Evolutionary conservation across 2,797 vertebrate genomes (phyloP).

Genomic region (Mycteria americana): DNA sequence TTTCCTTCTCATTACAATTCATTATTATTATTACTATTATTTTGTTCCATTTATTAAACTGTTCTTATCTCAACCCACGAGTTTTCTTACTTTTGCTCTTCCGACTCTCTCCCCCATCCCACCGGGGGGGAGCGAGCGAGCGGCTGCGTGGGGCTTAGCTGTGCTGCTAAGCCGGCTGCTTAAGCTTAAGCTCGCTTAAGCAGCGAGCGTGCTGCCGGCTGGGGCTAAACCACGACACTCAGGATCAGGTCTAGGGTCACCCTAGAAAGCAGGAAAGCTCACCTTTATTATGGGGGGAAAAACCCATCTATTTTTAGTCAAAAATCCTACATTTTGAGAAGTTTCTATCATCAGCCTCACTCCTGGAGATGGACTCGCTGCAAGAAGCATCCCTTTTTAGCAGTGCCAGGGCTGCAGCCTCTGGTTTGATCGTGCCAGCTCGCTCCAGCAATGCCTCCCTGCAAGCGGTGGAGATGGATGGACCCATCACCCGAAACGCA

Average conservation of each 20-base stretch:
- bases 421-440: background rate
- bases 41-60: too few species aligned
- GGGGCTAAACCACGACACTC: too few species aligned
- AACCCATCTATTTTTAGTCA: accelerated
- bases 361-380: background rate
- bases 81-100: too few species aligned
- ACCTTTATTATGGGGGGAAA: accelerated
- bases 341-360: background rate
- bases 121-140: too few species aligned
- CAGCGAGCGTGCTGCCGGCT: too few species aligned
- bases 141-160: too few species aligned
- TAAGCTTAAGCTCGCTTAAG: too few species aligned
- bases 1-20: too few species aligned
- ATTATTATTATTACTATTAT: too few species aligned
- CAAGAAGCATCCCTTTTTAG: background rate
- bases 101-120: too few species aligned
- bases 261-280: background rate
- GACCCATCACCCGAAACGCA: background rate
- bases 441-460: background rate
- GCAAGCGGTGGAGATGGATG: conserved; percentile 33
- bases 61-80: too few species aligned
- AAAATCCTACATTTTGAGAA: background rate
- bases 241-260: background rate
- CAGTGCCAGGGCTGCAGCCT: background rate
- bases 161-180: too few species aligned